Evolutionary conservation across 2,113 vertebrate species (phyloP).

Genomic region (Nesogale talazaci): DNA sequence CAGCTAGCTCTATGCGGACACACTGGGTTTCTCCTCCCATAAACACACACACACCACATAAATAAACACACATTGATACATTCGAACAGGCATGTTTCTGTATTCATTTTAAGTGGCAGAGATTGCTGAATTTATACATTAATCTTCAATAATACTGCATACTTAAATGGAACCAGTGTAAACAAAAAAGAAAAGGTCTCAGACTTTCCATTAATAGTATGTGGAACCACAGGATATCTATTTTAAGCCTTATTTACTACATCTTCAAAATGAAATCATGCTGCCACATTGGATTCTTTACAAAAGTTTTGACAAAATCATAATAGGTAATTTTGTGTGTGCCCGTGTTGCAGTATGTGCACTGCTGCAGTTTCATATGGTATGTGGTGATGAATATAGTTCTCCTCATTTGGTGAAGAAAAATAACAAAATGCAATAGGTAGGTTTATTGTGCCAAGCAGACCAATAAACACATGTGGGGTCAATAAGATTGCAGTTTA

Average conservation of each 20-base stretch:
- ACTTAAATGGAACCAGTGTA: neutral
- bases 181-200: neutral
- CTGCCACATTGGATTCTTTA: neutral
- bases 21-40: too few relatives aligned
- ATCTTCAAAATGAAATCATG: neutral
- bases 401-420: neutral
- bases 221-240: neutral
- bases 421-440: constrained; percentile 1
- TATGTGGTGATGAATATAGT: constrained; percentile 9
- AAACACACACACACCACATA: neutral
- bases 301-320: neutral
- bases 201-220: neutral
- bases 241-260: constrained; percentile 1
- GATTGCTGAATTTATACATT: neutral
- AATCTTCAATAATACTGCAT: neutral
- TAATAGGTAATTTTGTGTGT: neutral
- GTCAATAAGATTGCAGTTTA: too few relatives aligned
- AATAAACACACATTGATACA: neutral
- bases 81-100: neutral
- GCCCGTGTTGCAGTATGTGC: neutral
- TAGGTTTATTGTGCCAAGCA: too few relatives aligned
- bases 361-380: neutral
- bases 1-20: too few relatives aligned
- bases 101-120: neutral
- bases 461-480: too few relatives aligned